Percentiles rank a stretch among this genome's conserved stretches.
Evolutionary conservation across 2,888 invertebrate species (phyloP).

Genomic region (Drosophila kanekoi): DNA sequence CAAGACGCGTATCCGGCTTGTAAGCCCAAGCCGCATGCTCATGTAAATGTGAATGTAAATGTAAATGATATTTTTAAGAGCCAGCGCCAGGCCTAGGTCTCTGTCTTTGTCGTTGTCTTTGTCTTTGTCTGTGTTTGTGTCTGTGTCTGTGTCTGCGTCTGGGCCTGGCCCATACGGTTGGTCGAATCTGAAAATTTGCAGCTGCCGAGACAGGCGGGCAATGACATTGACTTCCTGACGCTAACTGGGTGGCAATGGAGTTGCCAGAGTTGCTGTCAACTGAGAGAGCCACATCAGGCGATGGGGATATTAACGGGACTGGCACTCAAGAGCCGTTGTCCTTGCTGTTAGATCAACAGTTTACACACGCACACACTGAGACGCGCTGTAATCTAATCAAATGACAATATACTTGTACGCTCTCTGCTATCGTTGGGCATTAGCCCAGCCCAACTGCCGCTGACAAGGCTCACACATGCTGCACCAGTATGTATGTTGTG

Average conservation of each 20-base stretch:
- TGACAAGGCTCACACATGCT: constrained; percentile 35
- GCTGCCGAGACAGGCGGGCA: constrained; percentile 17
- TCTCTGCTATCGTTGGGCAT: constrained; percentile 22
- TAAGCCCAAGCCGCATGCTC: constrained; percentile 31
- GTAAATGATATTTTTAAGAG: constrained; percentile 48
- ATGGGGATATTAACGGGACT: constrained; percentile 23
- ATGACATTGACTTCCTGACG: constrained; percentile 30
- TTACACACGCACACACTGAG: constrained; percentile 7
- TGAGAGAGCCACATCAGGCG: constrained; percentile 8
- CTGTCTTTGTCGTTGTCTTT: not conserved
- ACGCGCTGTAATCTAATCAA: constrained; percentile 67
- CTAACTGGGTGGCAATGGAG: constrained; percentile 15
- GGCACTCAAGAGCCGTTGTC: constrained; percentile 41
- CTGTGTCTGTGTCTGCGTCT: not conserved
- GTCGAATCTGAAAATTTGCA: constrained; percentile 44
- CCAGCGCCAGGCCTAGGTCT: not conserved
- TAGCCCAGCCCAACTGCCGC: constrained; percentile 48
- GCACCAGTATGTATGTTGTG: constrained; percentile 1
- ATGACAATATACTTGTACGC: constrained; percentile 53
- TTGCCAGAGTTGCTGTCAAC: constrained; percentile 30
- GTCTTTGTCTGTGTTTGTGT: too few relatives aligned
- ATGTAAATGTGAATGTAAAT: constrained; percentile 29
- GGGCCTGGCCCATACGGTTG: constrained; percentile 3
- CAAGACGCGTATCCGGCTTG: constrained; percentile 16
- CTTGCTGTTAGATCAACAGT: constrained; percentile 56